These are phyloP conservation scores for Cuniculus paca DNA, from an alignment of 2,797 vertebrate species.

Conservation along the genomic window DNA sequence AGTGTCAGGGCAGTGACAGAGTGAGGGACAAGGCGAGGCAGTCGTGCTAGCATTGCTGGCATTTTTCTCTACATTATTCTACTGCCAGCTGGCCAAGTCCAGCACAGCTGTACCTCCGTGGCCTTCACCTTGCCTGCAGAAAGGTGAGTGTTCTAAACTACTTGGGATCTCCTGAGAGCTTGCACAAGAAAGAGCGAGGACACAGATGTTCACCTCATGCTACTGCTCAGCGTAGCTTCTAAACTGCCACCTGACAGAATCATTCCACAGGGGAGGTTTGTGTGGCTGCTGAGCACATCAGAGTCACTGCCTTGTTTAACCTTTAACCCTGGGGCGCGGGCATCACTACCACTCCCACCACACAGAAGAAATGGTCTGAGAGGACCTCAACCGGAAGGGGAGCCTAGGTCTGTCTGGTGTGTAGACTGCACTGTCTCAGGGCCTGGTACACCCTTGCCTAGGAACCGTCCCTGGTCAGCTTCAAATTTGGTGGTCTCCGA, in stretches of 20 bases:
- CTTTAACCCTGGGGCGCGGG: neutral
- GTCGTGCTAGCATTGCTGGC: neutral
- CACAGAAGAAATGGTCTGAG: neutral
- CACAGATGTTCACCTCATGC: neutral
- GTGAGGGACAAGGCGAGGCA: neutral
- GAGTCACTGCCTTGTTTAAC: neutral
- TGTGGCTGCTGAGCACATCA: neutral
- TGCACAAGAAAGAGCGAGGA: neutral
- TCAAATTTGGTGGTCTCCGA: neutral
- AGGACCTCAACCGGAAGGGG: no score
- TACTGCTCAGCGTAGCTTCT: neutral
- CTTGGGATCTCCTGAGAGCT: neutral
- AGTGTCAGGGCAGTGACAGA: neutral
- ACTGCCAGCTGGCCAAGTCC: neutral
- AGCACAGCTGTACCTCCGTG: neutral
- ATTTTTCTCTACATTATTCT: slow-evolving; percentile 10
- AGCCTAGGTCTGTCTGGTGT: neutral
- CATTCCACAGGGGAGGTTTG: neutral
- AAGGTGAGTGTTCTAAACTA: neutral
- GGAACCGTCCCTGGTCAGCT: neutral
- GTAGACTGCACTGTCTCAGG: neutral
- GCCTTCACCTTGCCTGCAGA: neutral
- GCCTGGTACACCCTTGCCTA: neutral
- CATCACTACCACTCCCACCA: neutral
- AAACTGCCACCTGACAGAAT: neutral